Evolutionary conservation across 2,888 invertebrate genomes (phyloP).

Genomic region (Abscondita cerata): DNA sequence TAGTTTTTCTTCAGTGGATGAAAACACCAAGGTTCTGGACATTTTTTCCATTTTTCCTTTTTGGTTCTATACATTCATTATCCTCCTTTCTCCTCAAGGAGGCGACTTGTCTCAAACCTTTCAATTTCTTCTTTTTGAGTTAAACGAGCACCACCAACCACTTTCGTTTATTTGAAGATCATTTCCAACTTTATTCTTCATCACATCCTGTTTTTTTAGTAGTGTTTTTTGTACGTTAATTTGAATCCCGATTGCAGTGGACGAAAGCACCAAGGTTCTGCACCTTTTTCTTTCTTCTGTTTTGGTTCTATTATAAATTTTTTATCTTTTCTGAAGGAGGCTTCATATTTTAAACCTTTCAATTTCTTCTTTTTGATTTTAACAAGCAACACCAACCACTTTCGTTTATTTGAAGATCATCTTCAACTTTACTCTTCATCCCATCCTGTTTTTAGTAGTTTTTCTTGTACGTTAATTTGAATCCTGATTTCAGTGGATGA

Average conservation of each 20-base stretch:
- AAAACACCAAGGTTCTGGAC: slow-evolving; percentile 84
- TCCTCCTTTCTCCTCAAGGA: too few species aligned
- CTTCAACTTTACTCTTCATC: neutral
- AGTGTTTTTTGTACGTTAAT: neutral
- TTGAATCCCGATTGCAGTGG: too few species aligned
- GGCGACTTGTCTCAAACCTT: neutral
- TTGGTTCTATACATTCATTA: too few species aligned
- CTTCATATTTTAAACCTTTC: neutral
- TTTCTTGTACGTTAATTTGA: too few species aligned
- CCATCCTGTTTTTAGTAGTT: neutral
- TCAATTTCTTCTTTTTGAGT: neutral
- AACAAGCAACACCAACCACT: neutral
- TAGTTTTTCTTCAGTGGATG: slow-evolving; percentile 68
- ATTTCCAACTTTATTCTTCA: neutral
- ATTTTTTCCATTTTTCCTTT: too few species aligned
- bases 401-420: neutral
- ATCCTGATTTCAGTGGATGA: too few species aligned
- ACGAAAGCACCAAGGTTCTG: slow-evolving; percentile 85
- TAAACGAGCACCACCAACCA: neutral
- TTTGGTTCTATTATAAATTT: too few species aligned
- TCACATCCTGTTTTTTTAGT: neutral
- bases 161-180: too few species aligned
- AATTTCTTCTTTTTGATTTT: neutral
- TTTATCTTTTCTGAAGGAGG: too few species aligned
- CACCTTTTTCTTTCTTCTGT: too few species aligned